Evolutionary conservation across 2,113 vertebrate species (phyloP).

Genomic region (Piaya cayana): DNA sequence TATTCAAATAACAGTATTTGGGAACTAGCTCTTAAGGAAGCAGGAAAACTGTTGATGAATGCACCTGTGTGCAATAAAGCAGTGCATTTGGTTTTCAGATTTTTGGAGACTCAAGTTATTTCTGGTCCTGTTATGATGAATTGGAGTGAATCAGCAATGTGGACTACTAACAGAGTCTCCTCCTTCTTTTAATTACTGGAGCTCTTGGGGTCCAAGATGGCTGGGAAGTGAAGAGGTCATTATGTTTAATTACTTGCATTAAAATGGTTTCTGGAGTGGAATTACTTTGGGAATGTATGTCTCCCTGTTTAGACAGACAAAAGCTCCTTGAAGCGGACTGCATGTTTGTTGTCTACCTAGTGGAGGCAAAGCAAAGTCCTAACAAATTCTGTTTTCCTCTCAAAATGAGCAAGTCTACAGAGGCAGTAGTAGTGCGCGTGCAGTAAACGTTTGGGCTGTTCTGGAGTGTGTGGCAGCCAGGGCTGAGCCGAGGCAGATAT

Average conservation of each 20-base stretch:
- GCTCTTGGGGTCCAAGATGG: neutral
- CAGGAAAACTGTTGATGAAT: neutral
- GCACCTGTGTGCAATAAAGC: neutral
- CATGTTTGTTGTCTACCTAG: neutral
- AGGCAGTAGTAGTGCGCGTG: fast-evolving
- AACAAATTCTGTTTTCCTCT: neutral
- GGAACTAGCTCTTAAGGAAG: neutral
- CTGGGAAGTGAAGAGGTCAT: neutral
- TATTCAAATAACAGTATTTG: neutral
- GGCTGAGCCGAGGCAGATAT: neutral
- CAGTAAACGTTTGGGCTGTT: neutral
- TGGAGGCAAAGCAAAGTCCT: neutral
- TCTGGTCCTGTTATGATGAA: neutral
- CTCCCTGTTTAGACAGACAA: neutral
- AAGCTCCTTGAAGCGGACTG: neutral
- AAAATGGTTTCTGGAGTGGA: neutral
- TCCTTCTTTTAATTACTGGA: neutral
- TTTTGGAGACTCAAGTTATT: neutral
- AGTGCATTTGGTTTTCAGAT: neutral
- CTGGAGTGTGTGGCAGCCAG: neutral
- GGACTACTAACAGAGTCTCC: neutral
- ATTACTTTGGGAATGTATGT: neutral
- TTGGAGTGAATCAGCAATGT: neutral
- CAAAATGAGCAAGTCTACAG: neutral
- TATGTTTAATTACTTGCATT: neutral